Evolutionary conservation across 1,140 invertebrate species (phyloP).

Genomic region (Pomacea maculata): DNA sequence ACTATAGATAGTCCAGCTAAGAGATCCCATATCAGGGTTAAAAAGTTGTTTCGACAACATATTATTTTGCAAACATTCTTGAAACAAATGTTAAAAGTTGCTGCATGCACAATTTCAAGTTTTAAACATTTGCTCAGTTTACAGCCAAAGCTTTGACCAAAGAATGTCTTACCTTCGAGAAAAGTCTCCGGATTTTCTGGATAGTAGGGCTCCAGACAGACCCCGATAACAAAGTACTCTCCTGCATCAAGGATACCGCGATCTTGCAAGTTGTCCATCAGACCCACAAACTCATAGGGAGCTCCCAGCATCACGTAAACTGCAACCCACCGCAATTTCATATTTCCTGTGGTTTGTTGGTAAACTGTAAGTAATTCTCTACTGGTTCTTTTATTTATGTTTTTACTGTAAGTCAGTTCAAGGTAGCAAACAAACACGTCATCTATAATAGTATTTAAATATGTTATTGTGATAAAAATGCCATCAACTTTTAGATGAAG

Average conservation of each 20-base stretch:
- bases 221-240: constrained; percentile 62
- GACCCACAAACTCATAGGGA: constrained; percentile 51
- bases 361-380: no score
- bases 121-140: no score
- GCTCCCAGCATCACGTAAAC: constrained; percentile 59
- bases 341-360: neutral
- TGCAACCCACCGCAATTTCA: constrained; percentile 24
- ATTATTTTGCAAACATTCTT: neutral
- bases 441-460: no score
- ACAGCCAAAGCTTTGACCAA: neutral
- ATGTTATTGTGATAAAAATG: no score
- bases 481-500: no score
- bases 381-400: no score
- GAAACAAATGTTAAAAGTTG: neutral
- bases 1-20: neutral
- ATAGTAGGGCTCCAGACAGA: constrained; percentile 49
- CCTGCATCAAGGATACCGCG: constrained; percentile 55
- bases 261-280: constrained; percentile 57
- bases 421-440: no score
- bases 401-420: no score
- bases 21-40: neutral
- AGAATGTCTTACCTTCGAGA: constrained; percentile 46
- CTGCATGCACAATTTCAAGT: no score
- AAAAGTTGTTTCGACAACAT: neutral
- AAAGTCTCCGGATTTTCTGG: constrained; percentile 42